Evolutionary conservation across 2,113 vertebrate genomes (phyloP), one percentile per base, ranked within the genome.

Genomic region (Datnioides undecimradiatus): DNA sequence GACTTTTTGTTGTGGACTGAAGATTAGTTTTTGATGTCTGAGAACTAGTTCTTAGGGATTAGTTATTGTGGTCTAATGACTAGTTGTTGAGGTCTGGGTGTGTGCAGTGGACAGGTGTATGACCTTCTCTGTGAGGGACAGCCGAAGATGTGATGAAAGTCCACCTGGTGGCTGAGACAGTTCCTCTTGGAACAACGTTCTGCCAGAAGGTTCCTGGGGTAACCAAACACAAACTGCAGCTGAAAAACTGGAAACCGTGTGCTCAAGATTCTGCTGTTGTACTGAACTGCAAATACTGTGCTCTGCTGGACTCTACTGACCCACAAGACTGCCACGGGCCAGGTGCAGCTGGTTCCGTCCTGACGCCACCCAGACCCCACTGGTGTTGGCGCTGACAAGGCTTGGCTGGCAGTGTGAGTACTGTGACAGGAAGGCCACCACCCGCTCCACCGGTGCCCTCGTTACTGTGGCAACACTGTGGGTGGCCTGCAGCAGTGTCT

Each of bases 261-360:
- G 5, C 2, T 52, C 0, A 21, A 8, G 48, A 21, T 5, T 12
- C 25, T 31, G 31, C n/a, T 27, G 6, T 5, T 43, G 9, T 4
- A 12, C 10, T 45, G 3, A 23, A 23, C 29, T 31, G 49, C 6
- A 36, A 9, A 16, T 55, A 8, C 33, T 23, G 43, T 16, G 6
- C 40, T 36, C 4, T 23, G 11, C 21, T 40, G 43, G 31, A 55
- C 21, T 46, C 0, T 40, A 81, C 96, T 38, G 78, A 99, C 98
- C 98, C 60, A 97, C 40, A 21, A 99, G 96, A 58, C 94, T 97
- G 65, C 98, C 97, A 8, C 96, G 97, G 55, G 97, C 97, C 54
- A 98, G 96, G 8, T 99, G 98, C 83, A 99, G 95, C 76, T 97
- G 97, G 1, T 99, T 99, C 85, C 96, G 96, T 66, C 98, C 97